A percentile compares a stretch with the other conserved stretches of the same genome.
Conservation (phyloP, 2,113 vertebrate species). For the Lontra canadensis region DNA sequence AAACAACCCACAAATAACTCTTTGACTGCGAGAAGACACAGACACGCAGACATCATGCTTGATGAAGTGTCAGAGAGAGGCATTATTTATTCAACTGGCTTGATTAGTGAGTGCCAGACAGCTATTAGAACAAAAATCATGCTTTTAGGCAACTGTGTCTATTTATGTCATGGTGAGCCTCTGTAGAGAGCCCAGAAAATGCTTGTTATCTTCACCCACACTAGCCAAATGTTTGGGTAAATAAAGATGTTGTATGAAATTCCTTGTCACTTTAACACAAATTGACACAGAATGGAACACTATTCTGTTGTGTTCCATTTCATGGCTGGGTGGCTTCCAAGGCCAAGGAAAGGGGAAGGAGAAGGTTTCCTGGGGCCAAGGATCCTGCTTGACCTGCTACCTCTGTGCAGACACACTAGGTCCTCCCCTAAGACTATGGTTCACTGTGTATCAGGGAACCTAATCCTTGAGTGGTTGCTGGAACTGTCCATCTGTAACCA, state of each 20-base stretch:
- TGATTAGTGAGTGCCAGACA: slow-evolving; percentile 61
- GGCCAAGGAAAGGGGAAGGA: neutral
- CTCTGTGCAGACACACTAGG: neutral
- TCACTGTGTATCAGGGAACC: neutral
- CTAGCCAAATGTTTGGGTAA: slow-evolving; percentile 71
- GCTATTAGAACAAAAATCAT: slow-evolving; percentile 56
- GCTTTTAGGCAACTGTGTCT: slow-evolving; percentile 47
- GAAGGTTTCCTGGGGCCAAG: neutral
- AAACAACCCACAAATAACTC: neutral
- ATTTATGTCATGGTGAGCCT: slow-evolving; percentile 44
- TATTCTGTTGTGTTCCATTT: neutral
- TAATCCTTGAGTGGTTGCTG: neutral
- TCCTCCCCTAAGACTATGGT: neutral
- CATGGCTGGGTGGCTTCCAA: neutral
- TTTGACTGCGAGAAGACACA: slow-evolving; percentile 18
- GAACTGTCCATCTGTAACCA: neutral
- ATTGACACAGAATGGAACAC: neutral
- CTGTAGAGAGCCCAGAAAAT: slow-evolving; percentile 55
- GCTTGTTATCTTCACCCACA: slow-evolving; percentile 53
- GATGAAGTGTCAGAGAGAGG: slow-evolving; percentile 43
- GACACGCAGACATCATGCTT: neutral
- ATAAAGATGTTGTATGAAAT: slow-evolving; percentile 67
- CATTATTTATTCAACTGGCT: slow-evolving; percentile 40
- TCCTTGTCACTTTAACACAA: slow-evolving; percentile 36
- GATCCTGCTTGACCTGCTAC: neutral